Evolutionary conservation across 2,888 invertebrate species (phyloP), one percentile per base, ranked within the genome.

Genomic region (Lithodes maja): DNA sequence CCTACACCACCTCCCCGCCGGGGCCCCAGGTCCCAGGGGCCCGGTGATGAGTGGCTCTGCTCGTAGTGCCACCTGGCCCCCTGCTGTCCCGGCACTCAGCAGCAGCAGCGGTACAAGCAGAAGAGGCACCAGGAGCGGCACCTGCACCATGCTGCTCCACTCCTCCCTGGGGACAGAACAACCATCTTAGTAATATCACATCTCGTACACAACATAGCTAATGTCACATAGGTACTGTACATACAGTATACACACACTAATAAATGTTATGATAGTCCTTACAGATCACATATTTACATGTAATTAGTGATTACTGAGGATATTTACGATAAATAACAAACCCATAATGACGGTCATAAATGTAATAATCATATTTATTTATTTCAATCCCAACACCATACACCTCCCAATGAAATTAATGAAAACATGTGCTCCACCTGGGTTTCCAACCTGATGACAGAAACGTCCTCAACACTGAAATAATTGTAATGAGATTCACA

Each of bases 31-130:
- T 75, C 55, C 89, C 74, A 1, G 90, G 80, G 50, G 86, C 86
- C 71, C 17, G 81, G 85, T 81, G 15, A 90, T 91, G 74, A 91
- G 90, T 2, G 91, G 90, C 52, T 86, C 88, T 12, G 91, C 86
- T 52, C 90, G 53, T 68, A 91, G 81, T 49, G 85, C 89, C 77
- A 89, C 85, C 77, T 89, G 89, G 15, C 81, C 85, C 3, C n/a
- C 7, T 2, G 84, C 12, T 2, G 53, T 33, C 52, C 80, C 49
- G 61, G 74, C 33, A 15, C 49, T 12, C 17, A 74, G 54, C 69
- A 84, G 75, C 53, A 84, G 52, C 15, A n/a, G 52, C 49, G 75
- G 75, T n/a, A 84, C 17, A 5, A 84, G 75, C 33, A 74, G 54
- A 5, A 61, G 61, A 5, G 12, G 12, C 7, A 7, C 7, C 12